phyloP scores from a whole-genome alignment of 2,888 invertebrate species.

The Drosophila paracracens region DNA sequence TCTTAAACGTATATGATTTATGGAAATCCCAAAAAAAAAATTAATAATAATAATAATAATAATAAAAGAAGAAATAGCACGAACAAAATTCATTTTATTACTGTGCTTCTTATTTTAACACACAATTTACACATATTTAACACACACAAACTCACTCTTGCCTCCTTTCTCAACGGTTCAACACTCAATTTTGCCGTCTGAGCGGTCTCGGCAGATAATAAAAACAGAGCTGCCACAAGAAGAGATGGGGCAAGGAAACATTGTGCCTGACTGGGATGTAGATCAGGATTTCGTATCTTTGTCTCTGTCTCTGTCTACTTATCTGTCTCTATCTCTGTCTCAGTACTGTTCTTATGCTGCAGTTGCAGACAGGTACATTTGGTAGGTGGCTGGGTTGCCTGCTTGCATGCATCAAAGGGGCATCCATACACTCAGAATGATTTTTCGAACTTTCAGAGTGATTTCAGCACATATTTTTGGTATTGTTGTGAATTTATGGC shows the following conservation, averaged over 20 bases:
- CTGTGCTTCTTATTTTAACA: background rate
- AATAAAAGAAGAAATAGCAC: background rate
- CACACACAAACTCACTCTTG: background rate
- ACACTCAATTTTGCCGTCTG: background rate
- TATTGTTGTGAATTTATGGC: background rate
- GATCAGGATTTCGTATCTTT: background rate
- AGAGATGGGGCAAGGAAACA: background rate
- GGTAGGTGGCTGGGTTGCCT: background rate
- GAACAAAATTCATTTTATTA: background rate
- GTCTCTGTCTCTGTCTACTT: background rate
- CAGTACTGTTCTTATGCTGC: background rate
- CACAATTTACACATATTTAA: background rate
- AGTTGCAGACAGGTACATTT: conserved; percentile 5
- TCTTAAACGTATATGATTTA: background rate
- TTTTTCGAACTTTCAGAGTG: background rate
- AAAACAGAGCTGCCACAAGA: background rate
- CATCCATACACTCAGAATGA: background rate
- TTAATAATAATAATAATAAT: background rate
- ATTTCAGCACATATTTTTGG: background rate
- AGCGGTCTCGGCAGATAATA: background rate
- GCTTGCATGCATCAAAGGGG: background rate
- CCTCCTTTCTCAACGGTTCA: background rate
- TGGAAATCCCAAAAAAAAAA: background rate
- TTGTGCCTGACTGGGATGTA: background rate
- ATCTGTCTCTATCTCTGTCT: background rate